phyloP scores from a whole-genome alignment of 2,888 invertebrate species.

The Cephonodes hylas region DNA sequence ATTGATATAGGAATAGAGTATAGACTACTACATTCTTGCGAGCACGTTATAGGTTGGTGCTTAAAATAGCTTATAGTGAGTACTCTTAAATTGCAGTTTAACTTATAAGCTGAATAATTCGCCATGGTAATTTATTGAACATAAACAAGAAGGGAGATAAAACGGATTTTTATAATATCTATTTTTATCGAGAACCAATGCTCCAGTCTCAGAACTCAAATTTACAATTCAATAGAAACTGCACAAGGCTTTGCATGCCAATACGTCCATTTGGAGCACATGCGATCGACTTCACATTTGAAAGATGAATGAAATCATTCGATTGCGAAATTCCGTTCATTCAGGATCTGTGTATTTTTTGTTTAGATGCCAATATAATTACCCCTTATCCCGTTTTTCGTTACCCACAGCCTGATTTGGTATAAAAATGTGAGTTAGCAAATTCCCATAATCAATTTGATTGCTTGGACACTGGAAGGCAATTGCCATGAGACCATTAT shows the following conservation, averaged over 20 bases:
- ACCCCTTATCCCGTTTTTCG: conserved; percentile 28
- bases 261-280: conserved; percentile 76
- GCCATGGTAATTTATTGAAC: background rate
- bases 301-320: conserved; percentile 76
- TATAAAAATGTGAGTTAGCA: conserved; percentile 20
- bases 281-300: conserved; percentile 72
- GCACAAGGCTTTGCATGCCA: conserved; percentile 78
- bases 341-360: conserved; percentile 31
- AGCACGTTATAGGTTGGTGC: background rate
- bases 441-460: conserved; percentile 41
- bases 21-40: background rate
- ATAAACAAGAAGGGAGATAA: conserved; percentile 15
- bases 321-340: conserved; percentile 58
- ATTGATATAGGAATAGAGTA: background rate
- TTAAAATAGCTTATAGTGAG: too few species aligned
- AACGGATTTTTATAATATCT: conserved; percentile 44
- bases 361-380: background rate
- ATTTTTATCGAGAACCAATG: conserved; percentile 57
- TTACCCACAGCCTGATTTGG: conserved; percentile 25
- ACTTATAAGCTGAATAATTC: background rate
- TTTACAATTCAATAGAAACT: conserved; percentile 78
- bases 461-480: conserved; percentile 55
- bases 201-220: conserved; percentile 69
- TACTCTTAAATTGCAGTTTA: too few species aligned
- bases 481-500: conserved; percentile 75